Percentiles rank a stretch among this genome's conserved stretches.
phyloP scores from a whole-genome alignment of 2,797 vertebrate species.

The Betta splendens region DNA sequence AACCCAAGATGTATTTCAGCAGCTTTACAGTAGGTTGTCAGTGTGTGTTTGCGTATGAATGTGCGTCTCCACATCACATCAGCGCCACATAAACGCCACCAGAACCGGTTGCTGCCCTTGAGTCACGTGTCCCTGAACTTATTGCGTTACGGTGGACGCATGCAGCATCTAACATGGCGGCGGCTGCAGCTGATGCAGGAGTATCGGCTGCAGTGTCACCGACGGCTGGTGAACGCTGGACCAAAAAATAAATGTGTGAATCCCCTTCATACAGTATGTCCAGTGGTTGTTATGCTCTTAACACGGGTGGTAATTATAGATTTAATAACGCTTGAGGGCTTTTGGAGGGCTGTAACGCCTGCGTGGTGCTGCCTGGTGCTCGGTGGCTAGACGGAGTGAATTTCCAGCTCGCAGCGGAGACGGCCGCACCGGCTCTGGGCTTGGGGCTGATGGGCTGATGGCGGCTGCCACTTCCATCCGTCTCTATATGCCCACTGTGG shows the following conservation, averaged over 20 bases:
- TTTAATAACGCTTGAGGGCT: too few species aligned
- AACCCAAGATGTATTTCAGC: background rate
- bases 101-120: slow-evolving; percentile 23
- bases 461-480: too few species aligned
- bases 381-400: too few species aligned
- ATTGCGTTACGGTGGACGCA: slow-evolving; percentile 1
- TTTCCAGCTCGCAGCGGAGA: too few species aligned
- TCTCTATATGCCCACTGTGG: too few species aligned
- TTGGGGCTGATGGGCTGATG: too few species aligned
- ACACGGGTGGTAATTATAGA: too few species aligned
- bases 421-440: too few species aligned
- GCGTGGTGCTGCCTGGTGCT: too few species aligned
- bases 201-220: background rate
- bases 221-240: background rate
- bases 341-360: too few species aligned
- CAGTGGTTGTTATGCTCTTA: too few species aligned
- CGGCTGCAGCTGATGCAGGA: background rate
- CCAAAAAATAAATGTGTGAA: background rate
- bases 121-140: slow-evolving; percentile 12
- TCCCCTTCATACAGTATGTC: too few species aligned
- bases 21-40: slow-evolving; percentile 12
- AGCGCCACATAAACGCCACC: slow-evolving; percentile 12
- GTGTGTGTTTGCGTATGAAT: slow-evolving; percentile 1
- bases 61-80: slow-evolving; percentile 33
- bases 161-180: background rate